Conservation (phyloP, 1,140 invertebrate species). For the Lepeophtheirus salmonis region DNA sequence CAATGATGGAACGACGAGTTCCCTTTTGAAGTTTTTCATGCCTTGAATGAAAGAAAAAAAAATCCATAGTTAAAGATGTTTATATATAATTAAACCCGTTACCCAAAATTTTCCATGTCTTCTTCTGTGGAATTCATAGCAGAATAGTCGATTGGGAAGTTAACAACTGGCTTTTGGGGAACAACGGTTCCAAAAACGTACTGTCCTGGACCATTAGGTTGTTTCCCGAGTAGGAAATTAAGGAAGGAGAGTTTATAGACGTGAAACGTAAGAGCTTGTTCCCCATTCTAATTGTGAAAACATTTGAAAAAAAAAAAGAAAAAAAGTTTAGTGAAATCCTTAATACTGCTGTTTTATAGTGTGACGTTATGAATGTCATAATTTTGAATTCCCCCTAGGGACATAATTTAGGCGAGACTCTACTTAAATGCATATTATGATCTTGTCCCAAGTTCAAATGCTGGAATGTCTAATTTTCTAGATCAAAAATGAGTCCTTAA, state of each 20-base stretch:
- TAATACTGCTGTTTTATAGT: too few relatives aligned
- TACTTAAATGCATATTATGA: too few relatives aligned
- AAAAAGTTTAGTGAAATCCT: too few relatives aligned
- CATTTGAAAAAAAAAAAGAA: too few relatives aligned
- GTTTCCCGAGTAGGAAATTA: conserved; percentile 23
- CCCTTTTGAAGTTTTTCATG: conserved; percentile 2
- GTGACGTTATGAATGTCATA: too few relatives aligned
- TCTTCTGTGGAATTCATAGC: conserved; percentile 13
- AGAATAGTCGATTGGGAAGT: conserved; percentile 13
- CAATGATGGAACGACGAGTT: background rate
- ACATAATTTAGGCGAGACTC: too few relatives aligned
- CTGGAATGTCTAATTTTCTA: too few relatives aligned
- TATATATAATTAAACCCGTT: background rate
- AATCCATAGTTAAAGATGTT: background rate
- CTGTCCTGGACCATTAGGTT: conserved; percentile 23
- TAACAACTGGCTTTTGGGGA: background rate
- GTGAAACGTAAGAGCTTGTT: conserved; percentile 21
- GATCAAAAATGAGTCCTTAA: too few relatives aligned
- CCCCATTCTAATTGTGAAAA: conserved; percentile 21
- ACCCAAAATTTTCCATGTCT: conserved; percentile 11
- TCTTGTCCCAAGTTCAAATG: too few relatives aligned
- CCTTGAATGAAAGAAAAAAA: background rate
- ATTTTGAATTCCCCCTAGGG: too few relatives aligned
- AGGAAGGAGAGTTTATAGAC: conserved; percentile 22
- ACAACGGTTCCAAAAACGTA: conserved; percentile 23